phyloP scores from a whole-genome alignment of 2,113 vertebrate species.

The Aix galericulata region DNA sequence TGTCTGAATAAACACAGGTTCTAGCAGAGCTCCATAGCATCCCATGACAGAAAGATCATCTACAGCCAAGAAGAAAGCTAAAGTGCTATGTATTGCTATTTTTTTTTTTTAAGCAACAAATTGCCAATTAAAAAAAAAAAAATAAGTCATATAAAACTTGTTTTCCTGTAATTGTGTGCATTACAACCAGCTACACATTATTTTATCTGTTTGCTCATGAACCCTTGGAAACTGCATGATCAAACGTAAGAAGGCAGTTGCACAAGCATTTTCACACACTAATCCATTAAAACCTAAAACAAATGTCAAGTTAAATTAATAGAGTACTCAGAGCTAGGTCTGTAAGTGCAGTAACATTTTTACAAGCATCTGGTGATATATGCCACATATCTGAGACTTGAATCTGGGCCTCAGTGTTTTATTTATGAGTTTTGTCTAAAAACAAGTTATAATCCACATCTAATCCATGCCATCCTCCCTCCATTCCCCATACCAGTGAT shows the following conservation, averaged over 20 bases:
- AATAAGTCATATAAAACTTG: not conserved
- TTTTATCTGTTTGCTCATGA: not conserved
- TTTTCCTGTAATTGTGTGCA: not conserved
- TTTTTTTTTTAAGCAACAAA: not conserved
- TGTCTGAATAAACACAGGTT: not conserved
- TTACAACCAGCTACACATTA: not conserved
- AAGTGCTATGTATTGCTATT: not conserved
- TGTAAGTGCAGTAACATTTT: slow-evolving; percentile 60
- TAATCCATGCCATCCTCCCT: slow-evolving; percentile 50
- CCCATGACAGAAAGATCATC: not conserved
- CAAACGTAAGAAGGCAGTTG: not conserved
- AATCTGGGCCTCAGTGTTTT: slow-evolving; percentile 54
- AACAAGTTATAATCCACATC: slow-evolving; percentile 57
- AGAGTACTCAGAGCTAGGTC: slow-evolving; percentile 34
- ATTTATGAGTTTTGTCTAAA: slow-evolving; percentile 67
- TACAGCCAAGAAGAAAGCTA: not conserved
- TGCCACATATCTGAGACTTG: slow-evolving; percentile 40
- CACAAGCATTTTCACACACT: slow-evolving; percentile 47
- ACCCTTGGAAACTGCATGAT: not conserved
- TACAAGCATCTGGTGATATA: slow-evolving; percentile 67
- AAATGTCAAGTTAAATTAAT: slow-evolving; percentile 62
- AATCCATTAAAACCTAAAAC: slow-evolving; percentile 46
- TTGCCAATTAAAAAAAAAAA: not conserved
- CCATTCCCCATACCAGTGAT: not conserved
- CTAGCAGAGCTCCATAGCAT: not conserved